phyloP scores from a whole-genome alignment of 1,140 invertebrate genomes.

The Lepidurus couesii region DNA sequence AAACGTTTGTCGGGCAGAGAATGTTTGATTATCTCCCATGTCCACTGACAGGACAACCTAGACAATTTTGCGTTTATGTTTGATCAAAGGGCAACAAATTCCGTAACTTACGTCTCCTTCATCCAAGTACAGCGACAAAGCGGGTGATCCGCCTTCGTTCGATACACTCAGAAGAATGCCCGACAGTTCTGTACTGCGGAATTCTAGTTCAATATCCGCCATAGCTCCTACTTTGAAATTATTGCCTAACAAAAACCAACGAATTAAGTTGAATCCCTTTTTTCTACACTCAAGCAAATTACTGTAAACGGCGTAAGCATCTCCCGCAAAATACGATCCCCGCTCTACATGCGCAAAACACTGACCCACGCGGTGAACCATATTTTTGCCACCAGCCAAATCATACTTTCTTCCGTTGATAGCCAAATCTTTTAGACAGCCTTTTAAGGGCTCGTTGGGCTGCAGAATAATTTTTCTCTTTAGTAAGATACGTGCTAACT shows the following conservation, averaged over 20 bases:
- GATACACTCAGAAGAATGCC: slow-evolving; percentile 72
- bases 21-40: slow-evolving; percentile 56
- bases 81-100: not conserved
- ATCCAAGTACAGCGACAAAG: slow-evolving; percentile 67
- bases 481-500: not conserved
- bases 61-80: slow-evolving; percentile 36
- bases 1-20: slow-evolving; percentile 54
- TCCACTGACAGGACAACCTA: slow-evolving; percentile 64
- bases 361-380: slow-evolving; percentile 68
- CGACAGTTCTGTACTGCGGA: slow-evolving; percentile 71
- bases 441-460: slow-evolving; percentile 71
- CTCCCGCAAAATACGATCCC: slow-evolving; percentile 78
- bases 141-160: slow-evolving; percentile 55
- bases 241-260: slow-evolving; percentile 52
- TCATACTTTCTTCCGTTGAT: slow-evolving; percentile 70
- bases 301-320: slow-evolving; percentile 77
- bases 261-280: not conserved
- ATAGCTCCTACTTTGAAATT: slow-evolving; percentile 61
- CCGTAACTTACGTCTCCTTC: slow-evolving; percentile 60
- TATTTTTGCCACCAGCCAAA: slow-evolving; percentile 58
- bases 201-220: slow-evolving; percentile 70
- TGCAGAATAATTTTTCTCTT: slow-evolving; percentile 37
- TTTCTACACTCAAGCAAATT: slow-evolving; percentile 42
- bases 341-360: slow-evolving; percentile 79
- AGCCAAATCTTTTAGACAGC: slow-evolving; percentile 68